Conservation (phyloP, 1,140 invertebrate species). For the Teleopsis dalmanni region DNA sequence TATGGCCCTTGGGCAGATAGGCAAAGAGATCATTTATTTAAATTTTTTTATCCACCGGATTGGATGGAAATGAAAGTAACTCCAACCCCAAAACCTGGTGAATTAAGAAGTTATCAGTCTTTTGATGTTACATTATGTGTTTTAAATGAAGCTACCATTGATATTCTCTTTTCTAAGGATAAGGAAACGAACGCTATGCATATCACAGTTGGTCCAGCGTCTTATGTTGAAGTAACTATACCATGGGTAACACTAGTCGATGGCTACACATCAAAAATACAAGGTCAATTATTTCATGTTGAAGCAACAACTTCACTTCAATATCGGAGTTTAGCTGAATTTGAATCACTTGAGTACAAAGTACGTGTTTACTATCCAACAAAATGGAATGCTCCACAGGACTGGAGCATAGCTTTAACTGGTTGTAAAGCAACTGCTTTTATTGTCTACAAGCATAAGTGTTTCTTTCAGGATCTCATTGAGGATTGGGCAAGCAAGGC, state of each 20-base stretch:
- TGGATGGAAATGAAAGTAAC: conserved; percentile 71
- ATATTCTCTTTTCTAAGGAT: conserved; percentile 93
- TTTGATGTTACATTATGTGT: conserved; percentile 90
- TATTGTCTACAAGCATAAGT: conserved; percentile 89
- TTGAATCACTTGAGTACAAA: conserved; percentile 90
- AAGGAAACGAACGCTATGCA: conserved; percentile 95
- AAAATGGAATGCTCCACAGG: conserved; percentile 91
- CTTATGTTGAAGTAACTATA: conserved; percentile 91
- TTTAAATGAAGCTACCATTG: conserved; percentile 84
- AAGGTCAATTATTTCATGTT: conserved; percentile 84
- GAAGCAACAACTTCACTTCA: conserved; percentile 91
- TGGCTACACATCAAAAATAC: conserved; percentile 84
- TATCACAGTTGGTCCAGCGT: conserved; percentile 86
- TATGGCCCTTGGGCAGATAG: conserved; percentile 98
- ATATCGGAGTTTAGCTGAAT: conserved; percentile 83
- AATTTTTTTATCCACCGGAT: conserved; percentile 93
- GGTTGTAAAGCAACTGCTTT: conserved; percentile 89
- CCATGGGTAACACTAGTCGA: conserved; percentile 82
- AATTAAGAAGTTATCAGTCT: conserved; percentile 77
- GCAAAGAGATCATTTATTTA: conserved; percentile 90
- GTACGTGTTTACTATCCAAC: conserved; percentile 74
- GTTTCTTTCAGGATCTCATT: conserved; percentile 90
- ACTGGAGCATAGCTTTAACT: conserved; percentile 82
- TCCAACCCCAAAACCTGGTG: conserved; percentile 72
- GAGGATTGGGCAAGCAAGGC: conserved; percentile 93